phyloP scores from a whole-genome alignment of 1,140 invertebrate species.

The Bactericera cockerelli region DNA sequence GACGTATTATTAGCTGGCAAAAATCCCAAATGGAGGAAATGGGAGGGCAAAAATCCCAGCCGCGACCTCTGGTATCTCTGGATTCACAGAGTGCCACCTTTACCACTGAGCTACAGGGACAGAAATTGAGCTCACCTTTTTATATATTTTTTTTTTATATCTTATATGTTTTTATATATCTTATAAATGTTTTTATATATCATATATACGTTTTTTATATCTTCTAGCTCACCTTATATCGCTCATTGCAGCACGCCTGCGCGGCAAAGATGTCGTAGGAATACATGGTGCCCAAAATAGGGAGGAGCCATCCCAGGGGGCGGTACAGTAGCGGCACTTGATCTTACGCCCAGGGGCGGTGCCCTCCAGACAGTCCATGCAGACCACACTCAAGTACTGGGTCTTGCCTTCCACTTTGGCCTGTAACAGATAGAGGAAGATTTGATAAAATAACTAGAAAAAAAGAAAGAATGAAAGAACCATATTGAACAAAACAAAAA shows the following conservation, averaged over 20 bases:
- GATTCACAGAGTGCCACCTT: too few species aligned
- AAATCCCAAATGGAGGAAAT: too few species aligned
- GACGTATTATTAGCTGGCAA: too few species aligned
- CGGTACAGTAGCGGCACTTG: conserved; percentile 62
- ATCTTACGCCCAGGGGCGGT: conserved; percentile 50
- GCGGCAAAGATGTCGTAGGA: conserved; percentile 95
- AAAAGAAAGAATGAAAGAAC: background rate
- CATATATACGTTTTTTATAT: too few species aligned
- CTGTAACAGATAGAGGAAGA: conserved; percentile 33
- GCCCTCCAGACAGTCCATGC: conserved; percentile 73
- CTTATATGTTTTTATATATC: too few species aligned
- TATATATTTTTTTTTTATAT: too few species aligned
- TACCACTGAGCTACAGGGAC: too few species aligned
- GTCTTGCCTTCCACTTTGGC: conserved; percentile 74
- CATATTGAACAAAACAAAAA: too few species aligned
- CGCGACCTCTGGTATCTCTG: too few species aligned
- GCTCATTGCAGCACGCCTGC: conserved; percentile 83
- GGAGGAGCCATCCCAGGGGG: conserved; percentile 81
- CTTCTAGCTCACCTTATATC: conserved; percentile 65
- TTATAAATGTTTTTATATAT: too few species aligned
- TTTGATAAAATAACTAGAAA: background rate
- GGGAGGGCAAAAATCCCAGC: too few species aligned
- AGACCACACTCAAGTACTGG: conserved; percentile 82
- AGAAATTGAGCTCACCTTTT: too few species aligned
- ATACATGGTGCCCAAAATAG: conserved; percentile 91